These are phyloP conservation scores for Lithophane ornitopus DNA, from an alignment of 2,888 invertebrate species.

Conservation along the genomic window DNA sequence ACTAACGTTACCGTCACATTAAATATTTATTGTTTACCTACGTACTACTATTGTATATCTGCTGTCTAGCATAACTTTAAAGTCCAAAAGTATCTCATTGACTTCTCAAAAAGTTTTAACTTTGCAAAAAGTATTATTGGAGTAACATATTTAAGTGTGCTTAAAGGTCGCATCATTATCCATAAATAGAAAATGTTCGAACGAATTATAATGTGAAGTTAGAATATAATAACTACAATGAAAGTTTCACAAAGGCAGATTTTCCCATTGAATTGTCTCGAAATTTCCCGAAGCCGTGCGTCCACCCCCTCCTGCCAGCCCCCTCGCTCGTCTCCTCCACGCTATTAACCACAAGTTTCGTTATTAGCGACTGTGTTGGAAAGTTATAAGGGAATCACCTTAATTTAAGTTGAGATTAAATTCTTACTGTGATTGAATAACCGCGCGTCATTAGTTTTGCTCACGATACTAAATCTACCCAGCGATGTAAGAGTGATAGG, in stretches of 20 bases:
- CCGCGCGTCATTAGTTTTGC: constrained; percentile 70
- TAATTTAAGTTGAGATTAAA: constrained; percentile 89
- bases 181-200: constrained; percentile 65
- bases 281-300: constrained; percentile 77
- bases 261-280: constrained; percentile 88
- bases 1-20: constrained; percentile 76
- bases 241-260: constrained; percentile 87
- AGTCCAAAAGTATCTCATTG: constrained; percentile 11
- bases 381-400: constrained; percentile 89
- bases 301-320: constrained; percentile 47
- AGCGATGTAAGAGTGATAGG: neutral
- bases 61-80: constrained; percentile 16
- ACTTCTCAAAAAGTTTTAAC: constrained; percentile 22
- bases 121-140: constrained; percentile 31
- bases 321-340: constrained; percentile 64
- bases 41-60: constrained; percentile 57
- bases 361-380: constrained; percentile 88
- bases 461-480: constrained; percentile 22
- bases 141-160: constrained; percentile 22
- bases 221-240: constrained; percentile 80
- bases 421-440: constrained; percentile 84
- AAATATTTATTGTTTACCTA: constrained; percentile 74
- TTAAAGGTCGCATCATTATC: constrained; percentile 58
- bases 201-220: constrained; percentile 71
- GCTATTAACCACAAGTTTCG: constrained; percentile 89